Evolutionary conservation across 2,113 vertebrate species (phyloP), one percentile per base, ranked within the genome.

Genomic region (Anthoscopus minutus): DNA sequence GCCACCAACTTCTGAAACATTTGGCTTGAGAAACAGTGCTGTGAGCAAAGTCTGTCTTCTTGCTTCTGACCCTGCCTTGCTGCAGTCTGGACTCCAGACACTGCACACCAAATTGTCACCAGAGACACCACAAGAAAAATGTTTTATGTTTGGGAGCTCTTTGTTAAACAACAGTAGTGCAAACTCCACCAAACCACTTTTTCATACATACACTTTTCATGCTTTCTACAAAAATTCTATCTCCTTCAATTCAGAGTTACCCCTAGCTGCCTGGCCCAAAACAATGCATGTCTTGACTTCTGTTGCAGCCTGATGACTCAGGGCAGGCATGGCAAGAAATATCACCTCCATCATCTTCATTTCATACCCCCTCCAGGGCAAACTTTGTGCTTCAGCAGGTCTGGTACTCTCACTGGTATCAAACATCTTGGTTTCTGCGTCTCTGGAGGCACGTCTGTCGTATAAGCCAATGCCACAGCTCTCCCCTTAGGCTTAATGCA

Each of bases 281-380:
- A 4, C 9, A 47, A 15, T 5, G 0, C 13, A 22, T 15, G 8
- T 35, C 30, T 85, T 61, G 47, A 31, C 13, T 88, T 86, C 51
- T 56, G 0, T 31, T 38, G 42, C 62, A 88, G 38, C 31, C 38
- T 48, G 17, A 25, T 27, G n/a, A 17, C 48, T 90, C 6, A 0
- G 0, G 40, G 30, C 31, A 81, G 61, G 4, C 6, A 31, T 9
- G 19, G 20, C 8, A 13, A 89, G 12, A 3, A 44, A 61, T 69
- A 60, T 65, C 28, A 72, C 31, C 17, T 69, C 45, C 51, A 42
- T 19, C 27, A n/a, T 85, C 17, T 18, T 25, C 0, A 0, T 13
- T 88, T 91, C 23, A 0, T 40, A 33, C 2, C 8, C 18, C 7
- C 23, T 64, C 1, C 0, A 1, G 5, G 37, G 18, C 21, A 85